A percentile compares a stretch with the other conserved stretches of the same genome.
Evolutionary conservation across 1,140 invertebrate genomes (phyloP).

Genomic region (Drosophila willistoni): DNA sequence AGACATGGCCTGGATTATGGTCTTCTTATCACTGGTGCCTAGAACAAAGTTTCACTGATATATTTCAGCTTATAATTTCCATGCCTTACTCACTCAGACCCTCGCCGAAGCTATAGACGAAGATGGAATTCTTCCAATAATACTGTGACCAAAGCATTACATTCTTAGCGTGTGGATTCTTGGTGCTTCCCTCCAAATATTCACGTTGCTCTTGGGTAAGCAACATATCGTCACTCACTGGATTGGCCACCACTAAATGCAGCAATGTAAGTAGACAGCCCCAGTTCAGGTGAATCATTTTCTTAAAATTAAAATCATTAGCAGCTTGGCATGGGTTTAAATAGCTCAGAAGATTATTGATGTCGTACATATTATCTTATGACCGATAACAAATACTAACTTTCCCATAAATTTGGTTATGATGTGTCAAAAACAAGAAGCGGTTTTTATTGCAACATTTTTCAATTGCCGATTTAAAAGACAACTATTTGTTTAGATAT

Average conservation of each 20-base stretch:
- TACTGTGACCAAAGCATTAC: constrained; percentile 21
- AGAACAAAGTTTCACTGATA: not conserved
- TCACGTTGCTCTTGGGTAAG: constrained; percentile 23
- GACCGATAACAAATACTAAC: no score
- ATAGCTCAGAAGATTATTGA: no score
- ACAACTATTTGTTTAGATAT: no score
- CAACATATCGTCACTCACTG: constrained; percentile 27
- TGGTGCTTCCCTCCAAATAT: not conserved
- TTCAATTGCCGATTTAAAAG: no score
- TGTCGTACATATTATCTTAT: no score
- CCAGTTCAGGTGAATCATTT: no score
- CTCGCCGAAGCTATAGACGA: constrained; percentile 45
- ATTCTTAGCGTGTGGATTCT: not conserved
- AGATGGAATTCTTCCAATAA: constrained; percentile 42
- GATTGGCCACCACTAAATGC: not conserved
- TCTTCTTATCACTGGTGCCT: not conserved
- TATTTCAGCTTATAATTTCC: not conserved
- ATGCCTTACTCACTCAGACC: constrained; percentile 35
- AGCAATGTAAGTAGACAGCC: no score
- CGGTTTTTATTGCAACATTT: no score
- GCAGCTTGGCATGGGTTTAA: no score
- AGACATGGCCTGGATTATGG: constrained; percentile 31
- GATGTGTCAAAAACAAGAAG: no score
- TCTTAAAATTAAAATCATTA: no score
- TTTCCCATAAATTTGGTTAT: no score